Evolutionary conservation across 2,797 vertebrate genomes (phyloP), one percentile per base, ranked within the genome.

Genomic region (Dendrocincla fuliginosa): DNA sequence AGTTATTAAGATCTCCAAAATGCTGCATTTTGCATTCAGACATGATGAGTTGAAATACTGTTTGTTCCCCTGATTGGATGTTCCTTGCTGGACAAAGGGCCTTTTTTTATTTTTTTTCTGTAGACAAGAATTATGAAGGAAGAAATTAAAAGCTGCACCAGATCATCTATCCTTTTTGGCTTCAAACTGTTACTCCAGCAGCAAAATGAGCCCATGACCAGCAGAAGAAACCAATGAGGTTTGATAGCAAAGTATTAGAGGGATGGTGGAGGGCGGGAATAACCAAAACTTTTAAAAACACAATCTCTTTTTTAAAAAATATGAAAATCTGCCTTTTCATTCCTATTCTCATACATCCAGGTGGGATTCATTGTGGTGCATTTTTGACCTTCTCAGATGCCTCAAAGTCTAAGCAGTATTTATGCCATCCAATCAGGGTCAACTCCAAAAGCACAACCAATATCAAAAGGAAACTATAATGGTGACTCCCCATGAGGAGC

Each of bases 171-270:
- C 10, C 27, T 6, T 56, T 55, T 23, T 65, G 30, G 22, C n/a
- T 84, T 90, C 70, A 55, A 60, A 57, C n/a, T 71, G 24, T 41
- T 64, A 74, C 19, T 86, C 57, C 46, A 74, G 41, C n/a, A 90
- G 32, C 35, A 87, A 91, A 83, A 71, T 27, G 61, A 77, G 5
- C 22, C 17, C 59, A 42, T 69, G 42, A 27, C 56, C 3, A 30
- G 20, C 39, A 39, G n/a, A 84, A 70, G n/a, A 92, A 90, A 67
- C 17, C 57, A 84, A 33, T 49, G 57, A 82, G 35, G 30, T 14
- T 64, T 79, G 22, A 69, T 37, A 53, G 18, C 10, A 86, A 83
- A 76, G 24, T 12, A 32, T 77, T 37, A 70, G 18, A 77, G 6
- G 25, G 37, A 68, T 8, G 25, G 6, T 30, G 42, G 28, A 61